A percentile compares a stretch with the other conserved stretches of the same genome.
Conservation (phyloP, 2,797 vertebrate species). For the Lepilemur septentrionalis region DNA sequence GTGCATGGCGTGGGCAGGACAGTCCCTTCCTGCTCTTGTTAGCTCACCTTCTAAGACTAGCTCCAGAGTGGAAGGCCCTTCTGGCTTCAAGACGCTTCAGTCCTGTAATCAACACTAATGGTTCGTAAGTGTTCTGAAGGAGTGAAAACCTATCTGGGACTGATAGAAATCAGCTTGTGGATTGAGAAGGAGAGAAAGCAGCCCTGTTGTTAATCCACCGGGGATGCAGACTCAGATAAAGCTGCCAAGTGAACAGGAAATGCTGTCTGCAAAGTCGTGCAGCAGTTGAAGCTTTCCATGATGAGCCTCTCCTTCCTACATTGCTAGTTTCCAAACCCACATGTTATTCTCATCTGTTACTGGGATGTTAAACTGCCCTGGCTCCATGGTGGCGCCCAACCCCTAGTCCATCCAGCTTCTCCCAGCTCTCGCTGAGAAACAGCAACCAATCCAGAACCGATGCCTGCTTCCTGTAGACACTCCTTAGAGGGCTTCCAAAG, state of each 20-base stretch:
- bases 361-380: background rate
- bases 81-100: background rate
- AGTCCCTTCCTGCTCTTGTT: background rate
- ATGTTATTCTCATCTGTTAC: background rate
- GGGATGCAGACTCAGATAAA: background rate
- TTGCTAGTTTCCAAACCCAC: no score
- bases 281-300: background rate
- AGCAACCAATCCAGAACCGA: no score
- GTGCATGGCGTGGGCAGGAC: no score
- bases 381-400: background rate
- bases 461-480: rapidly evolving
- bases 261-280: background rate
- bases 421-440: background rate
- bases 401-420: background rate
- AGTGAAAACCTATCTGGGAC: background rate
- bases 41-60: background rate
- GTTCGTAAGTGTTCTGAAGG: background rate
- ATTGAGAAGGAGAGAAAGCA: background rate
- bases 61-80: background rate
- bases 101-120: background rate
- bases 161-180: background rate
- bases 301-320: no score
- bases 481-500: background rate
- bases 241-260: background rate
- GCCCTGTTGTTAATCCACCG: background rate